Evolutionary conservation across 1,140 invertebrate species (phyloP).

Genomic region (Diorhabda sublineata): DNA sequence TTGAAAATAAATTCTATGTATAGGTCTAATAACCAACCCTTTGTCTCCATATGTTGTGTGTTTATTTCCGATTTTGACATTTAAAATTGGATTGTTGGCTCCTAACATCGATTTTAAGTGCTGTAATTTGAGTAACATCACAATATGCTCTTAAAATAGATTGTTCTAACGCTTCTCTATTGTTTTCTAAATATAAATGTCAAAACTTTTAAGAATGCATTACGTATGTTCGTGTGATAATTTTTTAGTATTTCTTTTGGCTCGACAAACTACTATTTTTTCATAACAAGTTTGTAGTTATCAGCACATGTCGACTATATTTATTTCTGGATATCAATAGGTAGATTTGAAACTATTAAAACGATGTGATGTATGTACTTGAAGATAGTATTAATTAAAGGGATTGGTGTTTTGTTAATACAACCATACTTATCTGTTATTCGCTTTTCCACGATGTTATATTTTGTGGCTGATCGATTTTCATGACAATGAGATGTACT

Average conservation of each 20-base stretch:
- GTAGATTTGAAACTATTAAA: no score
- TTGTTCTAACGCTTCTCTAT: conserved; percentile 13
- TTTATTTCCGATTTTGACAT: background rate
- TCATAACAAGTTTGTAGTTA: conserved; percentile 1
- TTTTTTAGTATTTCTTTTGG: background rate
- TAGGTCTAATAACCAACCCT: no score
- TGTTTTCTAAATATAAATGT: conserved; percentile 18
- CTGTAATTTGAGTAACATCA: conserved; percentile 5
- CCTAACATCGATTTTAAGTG: background rate
- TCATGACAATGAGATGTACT: no score
- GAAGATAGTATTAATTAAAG: no score
- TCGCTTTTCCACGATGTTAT: no score
- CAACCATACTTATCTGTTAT: no score
- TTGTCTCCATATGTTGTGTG: background rate
- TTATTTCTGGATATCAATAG: no score
- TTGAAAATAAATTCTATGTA: no score
- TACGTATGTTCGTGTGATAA: conserved; percentile 5
- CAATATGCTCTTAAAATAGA: conserved; percentile 14
- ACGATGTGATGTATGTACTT: no score
- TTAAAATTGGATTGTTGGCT: conserved; percentile 8
- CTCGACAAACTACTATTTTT: background rate
- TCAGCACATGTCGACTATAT: background rate
- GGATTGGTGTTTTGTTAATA: no score
- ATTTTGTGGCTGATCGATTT: no score
- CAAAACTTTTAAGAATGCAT: conserved; percentile 9